Conservation (phyloP, 2,113 vertebrate genomes). For the Spilogale gracilis region DNA sequence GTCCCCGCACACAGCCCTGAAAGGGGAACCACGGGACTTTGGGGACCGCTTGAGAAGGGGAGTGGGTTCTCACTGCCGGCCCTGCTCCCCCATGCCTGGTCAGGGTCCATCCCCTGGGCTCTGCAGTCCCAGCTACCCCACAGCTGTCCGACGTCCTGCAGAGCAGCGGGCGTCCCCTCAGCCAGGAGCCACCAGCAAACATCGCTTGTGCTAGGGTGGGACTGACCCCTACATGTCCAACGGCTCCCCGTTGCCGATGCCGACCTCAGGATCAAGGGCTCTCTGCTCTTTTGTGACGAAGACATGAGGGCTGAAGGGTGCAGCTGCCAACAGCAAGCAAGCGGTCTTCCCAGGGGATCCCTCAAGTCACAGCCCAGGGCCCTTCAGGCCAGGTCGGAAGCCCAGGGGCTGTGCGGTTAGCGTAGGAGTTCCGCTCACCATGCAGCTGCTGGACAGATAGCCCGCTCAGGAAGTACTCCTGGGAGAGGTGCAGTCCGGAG, state of each 20-base stretch:
- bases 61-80: too few species aligned
- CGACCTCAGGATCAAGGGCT: fast-evolving
- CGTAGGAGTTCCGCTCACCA: neutral
- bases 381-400: neutral
- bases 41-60: too few species aligned
- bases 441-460: neutral
- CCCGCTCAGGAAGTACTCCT: neutral
- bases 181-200: neutral
- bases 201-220: neutral
- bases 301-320: neutral
- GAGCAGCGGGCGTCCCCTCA: fast-evolving
- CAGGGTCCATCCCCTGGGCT: fast-evolving
- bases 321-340: fast-evolving
- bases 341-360: neutral
- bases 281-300: neutral
- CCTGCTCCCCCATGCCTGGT: fast-evolving
- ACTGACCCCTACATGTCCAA: fast-evolving
- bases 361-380: neutral
- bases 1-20: fast-evolving
- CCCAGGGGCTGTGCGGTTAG: neutral
- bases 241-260: neutral
- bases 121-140: neutral
- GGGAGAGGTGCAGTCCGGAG: neutral
- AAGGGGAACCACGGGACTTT: neutral
- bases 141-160: neutral